Evolutionary conservation across 2,797 vertebrate species (phyloP), one percentile per base, ranked within the genome.

Genomic region (Scarus forsteni): DNA sequence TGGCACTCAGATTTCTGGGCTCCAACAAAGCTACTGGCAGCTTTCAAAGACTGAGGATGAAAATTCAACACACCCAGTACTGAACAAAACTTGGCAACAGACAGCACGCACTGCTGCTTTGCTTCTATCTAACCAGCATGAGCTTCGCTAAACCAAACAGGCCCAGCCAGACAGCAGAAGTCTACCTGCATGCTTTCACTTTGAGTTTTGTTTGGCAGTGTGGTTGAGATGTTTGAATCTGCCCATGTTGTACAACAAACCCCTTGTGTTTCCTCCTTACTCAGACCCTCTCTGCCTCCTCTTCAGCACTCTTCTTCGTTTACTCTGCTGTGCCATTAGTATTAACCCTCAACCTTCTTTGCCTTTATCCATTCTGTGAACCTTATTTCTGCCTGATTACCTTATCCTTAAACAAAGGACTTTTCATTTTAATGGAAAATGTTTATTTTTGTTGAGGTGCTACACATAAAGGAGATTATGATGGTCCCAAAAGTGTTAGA

Each of bases 261-360:
- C 35, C 35, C 52, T 42, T 40, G 34, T 63, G 3, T 70, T 58
- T 19, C 13, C 16, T 3, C 50, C 11, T 27, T 79, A 27, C 27
- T 27, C 27, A 27, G 27, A 27, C 27, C 65, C 49, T 50, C 5
- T 57, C 66, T 80, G 52, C 79, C 65, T 82, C n/a, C 0, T 65
- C 34, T 83, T 69, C 2, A 36, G 57, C 49, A 59, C 56, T 66
- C 82, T 58, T 16, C 61, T 45, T 12, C 2, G 73, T 66, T 19
- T 27, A 51, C 62, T 83, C 68, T 66, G 43, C 69, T 61, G 61
- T 88, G 69, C 86, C 65, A 36, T 81, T 69, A 64, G 73, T 85
- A 68, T 88, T 84, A 77, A 49, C 50, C 38, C 14, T 61, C 39
- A 61, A 66, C 55, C 72, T 57, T 27, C 39, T 68, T 76, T 73